These are phyloP conservation scores for Larimichthys crocea DNA, from an alignment of 2,113 vertebrate species.

Conservation along the genomic window DNA sequence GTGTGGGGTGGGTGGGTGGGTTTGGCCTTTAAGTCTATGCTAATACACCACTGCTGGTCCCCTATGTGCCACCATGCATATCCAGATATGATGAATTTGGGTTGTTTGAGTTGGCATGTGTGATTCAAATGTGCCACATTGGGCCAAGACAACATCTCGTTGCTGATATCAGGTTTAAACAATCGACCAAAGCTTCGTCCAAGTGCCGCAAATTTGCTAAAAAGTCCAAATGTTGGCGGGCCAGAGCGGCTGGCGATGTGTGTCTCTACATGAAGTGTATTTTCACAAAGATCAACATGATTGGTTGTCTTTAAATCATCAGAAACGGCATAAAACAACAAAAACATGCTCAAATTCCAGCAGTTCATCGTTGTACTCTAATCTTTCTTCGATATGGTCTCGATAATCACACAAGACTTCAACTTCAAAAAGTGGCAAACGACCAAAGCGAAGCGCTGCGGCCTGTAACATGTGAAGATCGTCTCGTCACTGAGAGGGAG, in stretches of 20 bases:
- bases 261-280: not conserved
- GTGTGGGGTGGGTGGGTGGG: not conserved
- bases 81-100: not conserved
- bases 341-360: not conserved
- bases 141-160: not conserved
- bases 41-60: not conserved
- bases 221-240: not conserved
- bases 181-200: not conserved
- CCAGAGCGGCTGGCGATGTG: not conserved
- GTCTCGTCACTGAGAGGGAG: not conserved
- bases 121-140: too few relatives aligned
- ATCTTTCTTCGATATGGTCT: not conserved
- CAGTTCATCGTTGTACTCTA: too few relatives aligned
- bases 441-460: not conserved
- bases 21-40: not conserved
- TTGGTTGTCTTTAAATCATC: not conserved
- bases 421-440: not conserved
- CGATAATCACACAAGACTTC: conserved; percentile 10
- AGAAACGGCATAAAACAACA: not conserved
- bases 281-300: not conserved
- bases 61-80: not conserved
- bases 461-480: too few relatives aligned
- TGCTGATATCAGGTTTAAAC: not conserved
- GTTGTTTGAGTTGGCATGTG: too few relatives aligned
- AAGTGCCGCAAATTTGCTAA: not conserved